Base-by-base conservation (phyloP, 2,113 vertebrate genomes). In the Orthonyx spaldingii region DNA sequence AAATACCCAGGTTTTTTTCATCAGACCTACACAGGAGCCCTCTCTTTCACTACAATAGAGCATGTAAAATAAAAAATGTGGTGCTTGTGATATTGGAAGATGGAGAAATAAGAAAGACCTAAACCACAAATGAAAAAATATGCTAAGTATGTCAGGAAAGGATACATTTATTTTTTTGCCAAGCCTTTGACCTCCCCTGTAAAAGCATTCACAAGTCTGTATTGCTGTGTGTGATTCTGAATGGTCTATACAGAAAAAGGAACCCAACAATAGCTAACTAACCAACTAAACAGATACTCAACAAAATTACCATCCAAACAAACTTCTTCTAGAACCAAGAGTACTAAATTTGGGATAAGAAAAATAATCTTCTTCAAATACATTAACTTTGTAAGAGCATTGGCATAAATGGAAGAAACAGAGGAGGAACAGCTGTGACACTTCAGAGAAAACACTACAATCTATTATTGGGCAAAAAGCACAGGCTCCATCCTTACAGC, bases 141-240 rank as follows among this genome's bases (percentile, higher is more conserved):
- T 4, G 3, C 7, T 9, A 59, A 15, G 4, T 30, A 33, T 23
- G 5, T 47, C 57, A 61, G 33, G 16, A 68, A 81, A 82, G 11
- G 11, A 39, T 17, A 23, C 2, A 28, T 22, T 27, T 69, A 44
- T 33, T 70, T 95, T 95, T 90, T 90, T 66, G 14, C 33, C 21
- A 56, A 79, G 20, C 1, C 26, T 84, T 76, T 79, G 27, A 47
- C 22, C 2, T 86, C 4, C 10, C 3, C 6, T 4, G 0, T 47
- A 68, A 52, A 2, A 49, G 13, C 28, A 47, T 44, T 70, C 21
- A 28, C 7, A 53, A 0, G 0, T 37, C 24, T 66, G 14, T 22
- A 27, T 35, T 83, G 20, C 8, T 69, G 7, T 27, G 5, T 35
- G 6, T 46, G 61, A 80, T 32, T 52, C 44, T 56, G 32, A 75